phyloP scores from a whole-genome alignment of 2,113 vertebrate genomes.

The Eonycteris spelaea region DNA sequence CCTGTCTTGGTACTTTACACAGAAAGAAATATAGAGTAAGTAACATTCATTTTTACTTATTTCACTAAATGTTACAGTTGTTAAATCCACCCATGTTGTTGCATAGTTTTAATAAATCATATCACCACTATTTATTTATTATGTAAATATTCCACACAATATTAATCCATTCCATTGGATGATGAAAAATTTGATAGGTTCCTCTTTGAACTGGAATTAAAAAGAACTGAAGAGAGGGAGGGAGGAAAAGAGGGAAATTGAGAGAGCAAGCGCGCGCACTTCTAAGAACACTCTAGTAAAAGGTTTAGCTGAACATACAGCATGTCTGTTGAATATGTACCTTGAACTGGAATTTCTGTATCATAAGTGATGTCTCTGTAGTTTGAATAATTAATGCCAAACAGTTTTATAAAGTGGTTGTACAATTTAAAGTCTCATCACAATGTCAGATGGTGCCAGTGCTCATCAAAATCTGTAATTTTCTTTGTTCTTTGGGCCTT shows the following conservation, averaged over 20 bases:
- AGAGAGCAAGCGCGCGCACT: too few species aligned
- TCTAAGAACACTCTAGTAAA: background rate
- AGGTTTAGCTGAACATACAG: background rate
- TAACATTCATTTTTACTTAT: background rate
- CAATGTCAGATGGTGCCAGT: background rate
- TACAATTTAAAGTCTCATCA: background rate
- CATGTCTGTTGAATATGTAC: background rate
- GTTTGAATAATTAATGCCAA: background rate
- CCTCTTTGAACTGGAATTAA: background rate
- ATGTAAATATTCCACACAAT: background rate
- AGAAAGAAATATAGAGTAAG: background rate
- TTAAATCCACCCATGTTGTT: background rate
- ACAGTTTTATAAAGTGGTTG: background rate
- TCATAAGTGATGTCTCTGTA: background rate
- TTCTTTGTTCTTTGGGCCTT: background rate
- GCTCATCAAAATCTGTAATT: background rate
- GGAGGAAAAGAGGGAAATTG: background rate
- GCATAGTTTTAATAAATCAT: background rate
- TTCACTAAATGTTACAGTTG: background rate
- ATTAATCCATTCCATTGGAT: background rate
- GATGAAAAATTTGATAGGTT: background rate
- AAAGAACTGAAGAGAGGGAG: background rate
- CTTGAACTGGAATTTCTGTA: background rate
- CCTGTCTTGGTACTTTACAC: background rate
- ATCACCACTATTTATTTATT: background rate